Evolutionary conservation across 2,888 invertebrate genomes (phyloP), one percentile per base, ranked within the genome.

Genomic region (Drosophila anomalipes): DNA sequence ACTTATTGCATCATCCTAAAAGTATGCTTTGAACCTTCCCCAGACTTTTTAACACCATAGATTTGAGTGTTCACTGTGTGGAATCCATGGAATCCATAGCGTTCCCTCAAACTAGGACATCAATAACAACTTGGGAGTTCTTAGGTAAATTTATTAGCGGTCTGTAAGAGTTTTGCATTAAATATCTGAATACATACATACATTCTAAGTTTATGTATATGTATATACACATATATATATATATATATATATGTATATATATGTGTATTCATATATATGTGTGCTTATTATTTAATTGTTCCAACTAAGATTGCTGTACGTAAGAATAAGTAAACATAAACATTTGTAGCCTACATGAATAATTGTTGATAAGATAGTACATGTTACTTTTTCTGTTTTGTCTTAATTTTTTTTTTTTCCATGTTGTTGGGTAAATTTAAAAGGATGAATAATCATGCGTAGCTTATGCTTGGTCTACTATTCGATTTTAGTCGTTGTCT

Each of bases 71-170:
- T 52, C 12, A 32, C 16, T 19, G 51, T 35, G 4, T 35, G 33
- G 33, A 35, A 35, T 4, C 14, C 33, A 35, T 14, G 4, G 12
- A 4, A 35, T 14, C 22, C 44, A 22, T 22, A 44, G n/a, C 6
- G 22, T n/a, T n/a, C 44, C 16, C 37, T 19, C 19, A 33, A n/a
- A 32, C n/a, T 14, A 35, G 9, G 7, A 26, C 16, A 26, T 26
- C 33, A 33, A 51, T 44, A 16, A 19, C 3, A 28, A 19, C n/a
- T 39, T 51, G 16, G 14, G 26, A 47, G 30, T 33, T 70, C 77
- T 79, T 81, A 77, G 63, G 44, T 77, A 77, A 79, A 49, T 79
- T 79, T 79, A 79, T 79, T 79, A 73, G 77, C 71, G 39, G n/a
- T 58, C 44, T 68, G 63, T 64, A 61, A 63, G 47, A 39, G 49